These are phyloP conservation scores for Noctua janthina DNA, from an alignment of 2,888 invertebrate species.

Conservation along the genomic window DNA sequence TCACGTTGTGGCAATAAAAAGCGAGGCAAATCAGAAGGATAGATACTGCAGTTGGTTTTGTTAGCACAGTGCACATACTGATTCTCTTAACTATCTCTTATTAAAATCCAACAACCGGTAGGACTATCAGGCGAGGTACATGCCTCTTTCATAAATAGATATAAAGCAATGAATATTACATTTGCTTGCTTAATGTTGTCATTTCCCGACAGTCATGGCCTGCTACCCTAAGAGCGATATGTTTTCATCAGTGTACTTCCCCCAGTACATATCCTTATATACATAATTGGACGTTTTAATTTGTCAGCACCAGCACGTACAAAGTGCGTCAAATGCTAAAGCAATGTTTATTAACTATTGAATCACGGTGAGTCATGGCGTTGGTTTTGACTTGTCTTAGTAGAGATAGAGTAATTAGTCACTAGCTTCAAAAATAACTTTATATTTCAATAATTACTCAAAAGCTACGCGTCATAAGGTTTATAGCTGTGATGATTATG, in stretches of 20 bases:
- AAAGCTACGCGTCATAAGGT: background rate
- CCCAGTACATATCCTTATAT: background rate
- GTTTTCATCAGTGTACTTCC: conserved; percentile 20
- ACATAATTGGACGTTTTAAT: background rate
- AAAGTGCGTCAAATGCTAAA: conserved; percentile 1
- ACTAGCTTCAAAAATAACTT: background rate
- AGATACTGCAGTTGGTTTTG: background rate
- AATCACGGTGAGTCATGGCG: conserved; percentile 20
- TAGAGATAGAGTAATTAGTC: background rate
- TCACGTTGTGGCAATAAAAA: background rate
- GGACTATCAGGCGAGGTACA: background rate
- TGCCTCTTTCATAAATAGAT: background rate
- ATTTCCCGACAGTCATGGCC: background rate
- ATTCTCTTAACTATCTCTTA: background rate
- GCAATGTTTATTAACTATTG: conserved; percentile 7
- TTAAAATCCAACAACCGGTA: background rate
- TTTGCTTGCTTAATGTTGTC: background rate
- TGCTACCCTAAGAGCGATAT: background rate
- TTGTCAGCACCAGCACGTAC: background rate
- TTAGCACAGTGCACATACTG: background rate
- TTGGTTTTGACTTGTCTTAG: background rate
- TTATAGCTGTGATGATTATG: background rate
- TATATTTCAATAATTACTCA: background rate
- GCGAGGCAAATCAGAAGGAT: background rate
- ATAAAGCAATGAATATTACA: background rate